Conservation (phyloP, 2,113 vertebrate species). For the Corydoras sp. region DNA sequence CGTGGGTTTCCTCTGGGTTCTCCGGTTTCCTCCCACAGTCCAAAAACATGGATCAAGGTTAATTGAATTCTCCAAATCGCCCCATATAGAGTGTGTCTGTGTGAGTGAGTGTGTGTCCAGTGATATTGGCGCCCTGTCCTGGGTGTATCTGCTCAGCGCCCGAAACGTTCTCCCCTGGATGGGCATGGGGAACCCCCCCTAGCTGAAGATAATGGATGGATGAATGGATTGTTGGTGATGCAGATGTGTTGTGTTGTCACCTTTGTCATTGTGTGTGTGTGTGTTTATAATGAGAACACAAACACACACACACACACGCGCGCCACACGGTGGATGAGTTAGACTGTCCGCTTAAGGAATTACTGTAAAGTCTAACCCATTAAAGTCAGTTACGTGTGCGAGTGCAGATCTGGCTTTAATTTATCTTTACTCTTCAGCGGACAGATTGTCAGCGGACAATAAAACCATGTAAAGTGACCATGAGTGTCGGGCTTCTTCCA, state of each 20-base stretch:
- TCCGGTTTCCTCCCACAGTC: too few relatives aligned
- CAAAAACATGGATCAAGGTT: too few relatives aligned
- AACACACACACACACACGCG: neutral
- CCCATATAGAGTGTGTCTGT: too few relatives aligned
- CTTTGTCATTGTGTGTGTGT: conserved; percentile 10
- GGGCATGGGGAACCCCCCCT: too few relatives aligned
- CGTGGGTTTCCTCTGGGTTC: too few relatives aligned
- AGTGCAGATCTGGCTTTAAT: conserved; percentile 7
- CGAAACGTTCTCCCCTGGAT: too few relatives aligned
- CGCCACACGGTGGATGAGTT: neutral
- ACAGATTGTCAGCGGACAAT: conserved; percentile 8
- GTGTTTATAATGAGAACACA: conserved; percentile 1
- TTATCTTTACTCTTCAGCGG: conserved; percentile 12
- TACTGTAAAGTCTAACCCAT: neutral
- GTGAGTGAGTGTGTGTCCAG: too few relatives aligned
- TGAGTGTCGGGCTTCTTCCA: conserved; percentile 9
- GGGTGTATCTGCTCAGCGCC: too few relatives aligned
- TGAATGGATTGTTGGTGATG: too few relatives aligned
- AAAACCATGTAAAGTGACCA: conserved; percentile 27
- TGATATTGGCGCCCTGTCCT: too few relatives aligned
- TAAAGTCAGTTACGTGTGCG: neutral
- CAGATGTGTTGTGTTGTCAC: neutral
- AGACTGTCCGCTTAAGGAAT: conserved; percentile 14
- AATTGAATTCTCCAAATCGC: too few relatives aligned
- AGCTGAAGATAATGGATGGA: too few relatives aligned